A percentile compares a stretch with the other conserved stretches of the same genome.
Evolutionary conservation across 2,888 invertebrate genomes (phyloP).

Genomic region (Leptothorax acervorum): DNA sequence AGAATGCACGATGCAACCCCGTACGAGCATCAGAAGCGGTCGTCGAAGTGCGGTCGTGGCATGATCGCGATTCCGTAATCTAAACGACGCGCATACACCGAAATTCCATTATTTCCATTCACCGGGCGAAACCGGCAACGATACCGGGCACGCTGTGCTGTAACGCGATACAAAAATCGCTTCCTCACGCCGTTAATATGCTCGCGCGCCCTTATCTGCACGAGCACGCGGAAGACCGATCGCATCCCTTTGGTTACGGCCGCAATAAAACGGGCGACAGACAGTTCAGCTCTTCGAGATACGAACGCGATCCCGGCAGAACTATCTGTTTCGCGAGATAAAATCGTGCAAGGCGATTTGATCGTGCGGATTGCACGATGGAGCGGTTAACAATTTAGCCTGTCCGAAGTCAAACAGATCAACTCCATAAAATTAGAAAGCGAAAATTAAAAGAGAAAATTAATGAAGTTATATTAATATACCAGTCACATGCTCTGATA

Average conservation of each 20-base stretch:
- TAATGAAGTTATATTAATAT: background rate
- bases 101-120: conserved; percentile 59
- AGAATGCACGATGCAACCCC: background rate
- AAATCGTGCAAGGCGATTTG: background rate
- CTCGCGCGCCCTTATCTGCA: conserved; percentile 28
- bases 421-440: background rate
- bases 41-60: background rate
- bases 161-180: conserved; percentile 35
- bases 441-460: background rate
- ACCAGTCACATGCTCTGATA: background rate
- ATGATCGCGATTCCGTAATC: conserved; percentile 38
- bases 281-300: background rate
- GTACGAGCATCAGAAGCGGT: background rate
- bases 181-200: conserved; percentile 45
- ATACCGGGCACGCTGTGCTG: background rate
- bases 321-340: conserved; percentile 15
- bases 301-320: background rate
- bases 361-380: background rate
- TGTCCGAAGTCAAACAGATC: background rate
- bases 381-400: background rate
- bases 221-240: conserved; percentile 43
- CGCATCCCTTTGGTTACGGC: conserved; percentile 33
- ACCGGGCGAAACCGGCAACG: background rate
- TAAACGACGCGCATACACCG: conserved; percentile 28
- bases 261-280: conserved; percentile 19